Conservation (phyloP, 2,797 vertebrate species). For the Mormyrus proboscirostris region DNA sequence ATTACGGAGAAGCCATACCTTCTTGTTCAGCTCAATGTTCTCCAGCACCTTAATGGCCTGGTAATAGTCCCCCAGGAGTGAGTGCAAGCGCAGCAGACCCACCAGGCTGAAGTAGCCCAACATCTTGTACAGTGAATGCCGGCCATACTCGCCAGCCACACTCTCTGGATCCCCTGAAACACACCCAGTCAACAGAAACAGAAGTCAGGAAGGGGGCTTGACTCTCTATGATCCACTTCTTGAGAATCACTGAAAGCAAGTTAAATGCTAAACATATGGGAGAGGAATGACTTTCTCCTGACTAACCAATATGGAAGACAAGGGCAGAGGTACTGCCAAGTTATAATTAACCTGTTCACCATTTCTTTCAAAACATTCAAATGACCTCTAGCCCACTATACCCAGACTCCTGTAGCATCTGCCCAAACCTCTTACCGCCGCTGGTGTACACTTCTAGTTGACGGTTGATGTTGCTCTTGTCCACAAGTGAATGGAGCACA, state of each 20-base stretch:
- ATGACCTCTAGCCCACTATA: background rate
- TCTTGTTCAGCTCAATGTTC: slow-evolving; percentile 98
- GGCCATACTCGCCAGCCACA: slow-evolving; percentile 94
- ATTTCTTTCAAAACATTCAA: background rate
- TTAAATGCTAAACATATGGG: background rate
- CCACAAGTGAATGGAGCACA: slow-evolving; percentile 91
- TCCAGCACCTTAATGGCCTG: slow-evolving; percentile 98
- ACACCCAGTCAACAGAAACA: background rate
- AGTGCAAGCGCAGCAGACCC: slow-evolving; percentile 89
- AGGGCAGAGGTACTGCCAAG: background rate
- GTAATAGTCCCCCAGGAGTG: slow-evolving; percentile 93
- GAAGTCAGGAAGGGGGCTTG: background rate
- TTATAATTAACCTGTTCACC: background rate
- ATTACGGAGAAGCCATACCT: slow-evolving; percentile 62
- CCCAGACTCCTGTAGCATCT: background rate
- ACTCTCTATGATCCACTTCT: background rate
- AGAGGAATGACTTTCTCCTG: background rate
- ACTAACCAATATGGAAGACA: background rate
- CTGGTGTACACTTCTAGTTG: slow-evolving; percentile 98
- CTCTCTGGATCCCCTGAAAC: slow-evolving; percentile 89
- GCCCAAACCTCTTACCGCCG: slow-evolving; percentile 68
- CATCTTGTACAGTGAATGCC: slow-evolving; percentile 98
- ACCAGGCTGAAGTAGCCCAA: slow-evolving; percentile 97
- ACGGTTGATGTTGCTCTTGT: slow-evolving; percentile 97
- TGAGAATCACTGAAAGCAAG: background rate